phyloP scores from a whole-genome alignment of 2,888 invertebrate species.

The Agrochola lota region DNA sequence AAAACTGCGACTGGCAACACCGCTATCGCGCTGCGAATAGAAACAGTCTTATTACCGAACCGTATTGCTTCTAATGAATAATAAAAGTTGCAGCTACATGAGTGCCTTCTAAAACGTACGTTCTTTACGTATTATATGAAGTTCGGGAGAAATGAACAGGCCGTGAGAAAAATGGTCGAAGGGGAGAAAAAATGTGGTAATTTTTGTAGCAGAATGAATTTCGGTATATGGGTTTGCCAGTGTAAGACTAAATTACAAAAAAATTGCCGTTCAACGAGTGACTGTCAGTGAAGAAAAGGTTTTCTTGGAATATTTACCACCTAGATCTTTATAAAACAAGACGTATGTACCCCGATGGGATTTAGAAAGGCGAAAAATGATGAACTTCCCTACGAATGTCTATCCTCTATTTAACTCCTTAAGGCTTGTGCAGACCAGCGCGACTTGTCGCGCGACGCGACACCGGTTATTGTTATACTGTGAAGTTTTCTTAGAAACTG shows the following conservation, averaged over 20 bases:
- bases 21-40: conserved; percentile 61
- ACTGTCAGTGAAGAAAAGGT: not conserved
- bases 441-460: too few relatives aligned
- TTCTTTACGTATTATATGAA: conserved; percentile 58
- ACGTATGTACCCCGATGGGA: not conserved
- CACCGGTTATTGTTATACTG: too few relatives aligned
- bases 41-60: conserved; percentile 68
- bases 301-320: not conserved
- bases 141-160: conserved; percentile 40
- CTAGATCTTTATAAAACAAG: not conserved
- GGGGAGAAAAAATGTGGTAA: not conserved
- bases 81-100: conserved; percentile 65
- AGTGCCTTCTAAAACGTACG: conserved; percentile 52
- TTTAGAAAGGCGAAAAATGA: not conserved
- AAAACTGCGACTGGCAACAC: conserved; percentile 43
- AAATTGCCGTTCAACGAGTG: not conserved
- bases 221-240: not conserved
- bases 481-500: too few relatives aligned
- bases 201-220: conserved; percentile 5
- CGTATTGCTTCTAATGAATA: conserved; percentile 68
- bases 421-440: too few relatives aligned
- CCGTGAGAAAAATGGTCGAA: conserved; percentile 14
- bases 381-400: not conserved
- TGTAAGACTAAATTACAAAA: not conserved
- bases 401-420: not conserved